Conservation (phyloP, 2,888 invertebrate species). For the Erebia ligea region DNA sequence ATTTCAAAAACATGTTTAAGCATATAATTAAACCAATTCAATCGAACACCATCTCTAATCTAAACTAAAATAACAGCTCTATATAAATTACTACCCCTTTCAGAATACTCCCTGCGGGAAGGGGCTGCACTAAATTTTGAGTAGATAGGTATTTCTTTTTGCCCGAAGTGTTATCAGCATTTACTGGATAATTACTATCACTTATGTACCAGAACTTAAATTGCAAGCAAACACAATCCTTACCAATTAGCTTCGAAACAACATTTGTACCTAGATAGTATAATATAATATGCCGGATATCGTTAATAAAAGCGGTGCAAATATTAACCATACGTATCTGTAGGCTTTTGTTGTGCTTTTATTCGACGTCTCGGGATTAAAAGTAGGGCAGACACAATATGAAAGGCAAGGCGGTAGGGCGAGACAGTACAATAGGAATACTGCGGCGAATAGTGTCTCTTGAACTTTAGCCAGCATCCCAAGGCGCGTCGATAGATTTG, state of each 20-base stretch:
- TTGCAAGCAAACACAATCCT: no score
- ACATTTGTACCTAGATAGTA: neutral
- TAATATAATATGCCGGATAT: constrained; percentile 37
- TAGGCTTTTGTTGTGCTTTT: constrained; percentile 74
- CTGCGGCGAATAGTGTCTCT: constrained; percentile 60
- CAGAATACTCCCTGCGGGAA: no score
- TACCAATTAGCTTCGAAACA: no score
- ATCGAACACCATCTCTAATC: no score
- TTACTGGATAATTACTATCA: no score
- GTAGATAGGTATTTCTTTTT: no score
- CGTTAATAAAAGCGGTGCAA: constrained; percentile 67
- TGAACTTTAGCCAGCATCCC: constrained; percentile 39
- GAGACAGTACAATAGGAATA: constrained; percentile 65
- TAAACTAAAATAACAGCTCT: no score
- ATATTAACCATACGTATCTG: constrained; percentile 66
- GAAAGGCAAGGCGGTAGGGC: constrained; percentile 57
- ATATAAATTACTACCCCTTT: no score
- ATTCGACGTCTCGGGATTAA: constrained; percentile 78
- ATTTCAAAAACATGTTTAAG: constrained; percentile 5
- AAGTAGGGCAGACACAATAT: constrained; percentile 75
- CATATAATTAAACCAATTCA: neutral
- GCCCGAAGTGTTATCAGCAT: no score
- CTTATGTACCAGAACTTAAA: no score
- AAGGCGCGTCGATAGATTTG: constrained; percentile 33
- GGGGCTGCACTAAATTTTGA: no score